These are phyloP conservation scores for Poecilia velifera DNA, from an alignment of 2,797 vertebrate genomes.

Conservation along the genomic window DNA sequence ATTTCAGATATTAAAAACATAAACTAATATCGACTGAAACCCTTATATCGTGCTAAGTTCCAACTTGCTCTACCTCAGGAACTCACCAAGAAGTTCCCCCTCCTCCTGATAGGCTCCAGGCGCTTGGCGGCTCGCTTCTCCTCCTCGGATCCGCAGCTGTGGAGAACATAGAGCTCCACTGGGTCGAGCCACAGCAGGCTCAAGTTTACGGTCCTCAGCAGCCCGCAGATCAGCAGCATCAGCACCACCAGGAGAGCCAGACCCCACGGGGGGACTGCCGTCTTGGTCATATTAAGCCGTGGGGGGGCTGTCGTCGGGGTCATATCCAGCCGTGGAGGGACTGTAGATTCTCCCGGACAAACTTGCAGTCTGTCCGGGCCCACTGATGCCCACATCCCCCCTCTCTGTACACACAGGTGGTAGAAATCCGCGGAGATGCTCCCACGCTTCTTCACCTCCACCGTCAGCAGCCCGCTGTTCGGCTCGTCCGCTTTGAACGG, in stretches of 20 bases:
- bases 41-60: not conserved
- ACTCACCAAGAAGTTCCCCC: conserved; percentile 84
- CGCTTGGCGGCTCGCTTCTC: conserved; percentile 86
- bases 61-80: not conserved
- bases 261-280: conserved; percentile 73
- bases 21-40: too few relatives aligned
- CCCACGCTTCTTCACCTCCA: conserved; percentile 54
- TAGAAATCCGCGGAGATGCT: conserved; percentile 41
- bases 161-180: conserved; percentile 88
- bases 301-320: too few relatives aligned
- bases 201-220: conserved; percentile 84
- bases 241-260: conserved; percentile 72
- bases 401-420: conserved; percentile 76
- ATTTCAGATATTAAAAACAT: too few relatives aligned
- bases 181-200: conserved; percentile 88
- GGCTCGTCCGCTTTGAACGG: conserved; percentile 47
- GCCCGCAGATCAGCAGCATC: conserved; percentile 78
- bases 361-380: conserved; percentile 70
- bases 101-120: conserved; percentile 85
- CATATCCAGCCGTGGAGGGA: too few relatives aligned
- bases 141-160: conserved; percentile 88
- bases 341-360: too few relatives aligned
- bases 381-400: conserved; percentile 65
- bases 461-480: conserved; percentile 75
- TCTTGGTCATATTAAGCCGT: too few relatives aligned